A percentile compares a stretch with the other conserved stretches of the same genome.
These are phyloP conservation scores for Chelonoidis abingdonii DNA, from an alignment of 2,113 vertebrate species.

Conservation along the genomic window DNA sequence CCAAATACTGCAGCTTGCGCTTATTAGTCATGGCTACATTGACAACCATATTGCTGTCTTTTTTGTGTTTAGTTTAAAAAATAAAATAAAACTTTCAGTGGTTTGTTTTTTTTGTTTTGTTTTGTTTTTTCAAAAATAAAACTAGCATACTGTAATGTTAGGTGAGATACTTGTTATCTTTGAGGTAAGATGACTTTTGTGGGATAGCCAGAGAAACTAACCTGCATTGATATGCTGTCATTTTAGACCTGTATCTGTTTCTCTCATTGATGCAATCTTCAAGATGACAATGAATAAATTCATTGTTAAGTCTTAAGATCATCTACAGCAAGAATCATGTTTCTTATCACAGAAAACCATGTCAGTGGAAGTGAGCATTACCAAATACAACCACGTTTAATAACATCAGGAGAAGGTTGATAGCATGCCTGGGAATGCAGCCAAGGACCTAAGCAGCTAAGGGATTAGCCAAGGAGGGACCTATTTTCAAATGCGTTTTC, in stretches of 20 bases:
- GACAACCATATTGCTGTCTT: not conserved
- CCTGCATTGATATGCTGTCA: not conserved
- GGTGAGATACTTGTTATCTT: not conserved
- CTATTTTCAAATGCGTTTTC: not conserved
- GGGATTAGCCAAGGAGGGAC: not conserved
- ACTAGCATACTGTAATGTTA: not conserved
- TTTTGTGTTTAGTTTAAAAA: not conserved
- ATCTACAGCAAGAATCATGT: accelerated
- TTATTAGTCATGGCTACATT: not conserved
- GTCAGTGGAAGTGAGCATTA: not conserved
- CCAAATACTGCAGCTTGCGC: not conserved
- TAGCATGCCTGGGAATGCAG: not conserved
- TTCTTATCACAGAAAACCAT: not conserved
- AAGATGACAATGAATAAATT: accelerated
- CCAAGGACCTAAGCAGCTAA: not conserved
- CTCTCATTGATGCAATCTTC: not conserved
- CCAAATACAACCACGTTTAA: not conserved
- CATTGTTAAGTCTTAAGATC: not conserved
- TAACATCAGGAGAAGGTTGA: not conserved
- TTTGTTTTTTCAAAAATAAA: not conserved
- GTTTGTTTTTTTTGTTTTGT: accelerated
- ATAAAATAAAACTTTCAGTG: not conserved
- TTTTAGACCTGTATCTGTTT: not conserved
- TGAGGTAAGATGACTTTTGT: not conserved
- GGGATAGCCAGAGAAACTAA: not conserved